Evolutionary conservation across 2,888 invertebrate species (phyloP).

Genomic region (Lithophane leautieri): DNA sequence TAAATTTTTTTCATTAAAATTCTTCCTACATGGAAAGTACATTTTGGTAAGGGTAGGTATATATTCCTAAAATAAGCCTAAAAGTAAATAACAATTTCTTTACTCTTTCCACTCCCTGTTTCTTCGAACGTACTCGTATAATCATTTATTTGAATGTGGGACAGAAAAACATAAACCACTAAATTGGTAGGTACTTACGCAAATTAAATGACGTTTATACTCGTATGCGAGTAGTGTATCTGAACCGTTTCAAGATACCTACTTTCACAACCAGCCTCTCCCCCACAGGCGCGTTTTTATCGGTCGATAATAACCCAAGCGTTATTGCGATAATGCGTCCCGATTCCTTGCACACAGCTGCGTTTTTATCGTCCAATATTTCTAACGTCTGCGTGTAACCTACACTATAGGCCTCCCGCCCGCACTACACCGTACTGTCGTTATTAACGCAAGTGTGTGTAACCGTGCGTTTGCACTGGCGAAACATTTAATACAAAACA

Average conservation of each 20-base stretch:
- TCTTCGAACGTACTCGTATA: not conserved
- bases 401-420: too few species aligned
- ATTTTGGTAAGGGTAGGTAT: not conserved
- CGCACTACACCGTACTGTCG: too few species aligned
- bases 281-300: too few species aligned
- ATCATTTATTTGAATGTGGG: conserved; percentile 6
- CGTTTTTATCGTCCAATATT: too few species aligned
- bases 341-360: too few species aligned
- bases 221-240: conserved; percentile 34
- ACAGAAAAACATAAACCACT: not conserved
- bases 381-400: too few species aligned
- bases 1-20: not conserved
- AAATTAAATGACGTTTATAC: conserved; percentile 25
- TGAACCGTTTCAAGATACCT: conserved; percentile 17
- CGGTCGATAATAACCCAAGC: too few species aligned
- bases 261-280: conserved; percentile 38
- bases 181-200: conserved; percentile 15
- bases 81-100: not conserved
- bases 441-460: too few species aligned
- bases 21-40: not conserved
- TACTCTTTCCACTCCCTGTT: not conserved
- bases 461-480: too few species aligned
- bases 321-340: too few species aligned
- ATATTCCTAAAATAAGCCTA: not conserved
- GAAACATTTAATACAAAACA: too few species aligned